A percentile compares a stretch with the other conserved stretches of the same genome.
Conservation (phyloP, 30 jellyfish, hydroid and myxozoan species). For the Hydractinia echinata region DNA sequence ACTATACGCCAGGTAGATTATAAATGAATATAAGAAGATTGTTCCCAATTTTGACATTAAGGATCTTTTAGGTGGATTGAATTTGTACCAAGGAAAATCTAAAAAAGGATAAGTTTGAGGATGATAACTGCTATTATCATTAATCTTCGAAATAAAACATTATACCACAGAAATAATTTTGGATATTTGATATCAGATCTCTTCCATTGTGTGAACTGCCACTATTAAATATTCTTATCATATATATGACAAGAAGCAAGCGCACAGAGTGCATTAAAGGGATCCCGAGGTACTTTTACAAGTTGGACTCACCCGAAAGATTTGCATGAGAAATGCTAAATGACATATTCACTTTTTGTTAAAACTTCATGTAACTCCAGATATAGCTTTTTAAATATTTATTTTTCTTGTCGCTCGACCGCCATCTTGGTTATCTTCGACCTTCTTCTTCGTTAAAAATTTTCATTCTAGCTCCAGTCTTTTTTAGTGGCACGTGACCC, state of each 20-base stretch:
- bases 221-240: neutral
- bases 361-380: no score
- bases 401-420: no score
- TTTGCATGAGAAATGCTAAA: no score
- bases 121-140: neutral
- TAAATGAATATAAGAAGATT: constrained; percentile 14
- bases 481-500: no score
- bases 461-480: no score
- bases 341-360: no score
- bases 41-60: constrained; percentile 17
- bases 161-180: neutral
- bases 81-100: constrained; percentile 49
- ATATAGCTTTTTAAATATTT: no score
- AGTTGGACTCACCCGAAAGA: no score
- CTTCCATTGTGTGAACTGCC: neutral
- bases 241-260: neutral
- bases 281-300: no score
- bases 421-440: no score
- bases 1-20: constrained; percentile 16
- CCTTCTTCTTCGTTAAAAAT: no score
- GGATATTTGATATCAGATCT: neutral
- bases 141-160: neutral
- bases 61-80: constrained; percentile 16
- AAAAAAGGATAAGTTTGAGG: neutral
- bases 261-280: no score